Conservation (phyloP, 2,888 invertebrate species). For the Amphipoea oculea region DNA sequence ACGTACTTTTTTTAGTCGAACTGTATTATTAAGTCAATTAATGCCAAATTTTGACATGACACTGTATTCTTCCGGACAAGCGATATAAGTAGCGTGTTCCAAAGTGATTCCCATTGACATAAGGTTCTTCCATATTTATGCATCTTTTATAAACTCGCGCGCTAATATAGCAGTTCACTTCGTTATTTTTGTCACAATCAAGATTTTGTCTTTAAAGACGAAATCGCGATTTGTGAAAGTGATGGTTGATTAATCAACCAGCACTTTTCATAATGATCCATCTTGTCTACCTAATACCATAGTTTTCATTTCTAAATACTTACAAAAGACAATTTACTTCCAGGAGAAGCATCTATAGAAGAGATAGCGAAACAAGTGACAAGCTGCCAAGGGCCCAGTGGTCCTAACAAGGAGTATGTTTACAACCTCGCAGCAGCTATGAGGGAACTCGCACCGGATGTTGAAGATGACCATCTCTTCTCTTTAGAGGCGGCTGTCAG, state of each 20-base stretch:
- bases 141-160: too few relatives aligned
- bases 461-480: conserved; percentile 94
- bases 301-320: conserved; percentile 13
- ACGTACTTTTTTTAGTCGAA: too few relatives aligned
- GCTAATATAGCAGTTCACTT: too few relatives aligned
- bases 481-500: conserved; percentile 91
- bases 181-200: not conserved
- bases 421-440: conserved; percentile 95
- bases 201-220: too few relatives aligned
- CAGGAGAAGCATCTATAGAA: conserved; percentile 94
- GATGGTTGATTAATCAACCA: not conserved
- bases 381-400: conserved; percentile 95
- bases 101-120: not conserved
- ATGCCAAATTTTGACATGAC: too few relatives aligned
- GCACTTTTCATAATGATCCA: not conserved
- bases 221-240: too few relatives aligned
- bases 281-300: not conserved
- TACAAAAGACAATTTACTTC: conserved; percentile 60
- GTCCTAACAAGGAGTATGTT: conserved; percentile 97
- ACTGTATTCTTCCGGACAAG: too few relatives aligned
- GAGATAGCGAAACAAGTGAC: conserved; percentile 95
- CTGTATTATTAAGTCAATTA: too few relatives aligned
- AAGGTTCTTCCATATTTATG: too few relatives aligned
- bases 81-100: too few relatives aligned
- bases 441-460: conserved; percentile 93